Evolutionary conservation across 1,140 invertebrate species (phyloP).

Genomic region (Batillaria attramentaria): DNA sequence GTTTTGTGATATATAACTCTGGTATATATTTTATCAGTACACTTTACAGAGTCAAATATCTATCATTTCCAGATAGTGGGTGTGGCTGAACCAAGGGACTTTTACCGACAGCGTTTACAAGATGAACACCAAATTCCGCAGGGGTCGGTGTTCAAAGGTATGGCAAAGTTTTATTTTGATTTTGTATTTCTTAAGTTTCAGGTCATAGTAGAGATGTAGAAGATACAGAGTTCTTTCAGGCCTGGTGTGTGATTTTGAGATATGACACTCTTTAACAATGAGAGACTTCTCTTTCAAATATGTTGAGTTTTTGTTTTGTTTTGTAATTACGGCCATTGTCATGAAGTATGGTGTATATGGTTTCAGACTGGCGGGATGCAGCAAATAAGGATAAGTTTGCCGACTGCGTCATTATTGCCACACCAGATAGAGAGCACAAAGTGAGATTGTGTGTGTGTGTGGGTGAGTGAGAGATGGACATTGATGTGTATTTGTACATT

Average conservation of each 20-base stretch:
- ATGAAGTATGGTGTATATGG: background rate
- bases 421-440: conserved; percentile 71
- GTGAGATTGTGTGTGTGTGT: no score
- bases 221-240: background rate
- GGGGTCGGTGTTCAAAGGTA: conserved; percentile 57
- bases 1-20: no score
- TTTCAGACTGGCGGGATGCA: conserved; percentile 64
- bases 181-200: background rate
- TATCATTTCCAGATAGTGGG: conserved; percentile 68
- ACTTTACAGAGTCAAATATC: no score
- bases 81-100: conserved; percentile 66
- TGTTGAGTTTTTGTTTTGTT: background rate
- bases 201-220: no score
- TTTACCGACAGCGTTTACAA: conserved; percentile 54
- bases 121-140: conserved; percentile 50
- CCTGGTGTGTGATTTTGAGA: background rate
- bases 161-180: no score
- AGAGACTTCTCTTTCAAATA: background rate
- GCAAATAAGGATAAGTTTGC: conserved; percentile 67
- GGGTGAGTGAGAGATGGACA: background rate
- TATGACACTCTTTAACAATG: background rate
- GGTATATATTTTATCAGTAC: no score
- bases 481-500: background rate
- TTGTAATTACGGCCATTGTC: background rate
- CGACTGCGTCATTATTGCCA: conserved; percentile 72